Conservation (phyloP, 2,113 vertebrate species). For the Microcebus jonahi region DNA sequence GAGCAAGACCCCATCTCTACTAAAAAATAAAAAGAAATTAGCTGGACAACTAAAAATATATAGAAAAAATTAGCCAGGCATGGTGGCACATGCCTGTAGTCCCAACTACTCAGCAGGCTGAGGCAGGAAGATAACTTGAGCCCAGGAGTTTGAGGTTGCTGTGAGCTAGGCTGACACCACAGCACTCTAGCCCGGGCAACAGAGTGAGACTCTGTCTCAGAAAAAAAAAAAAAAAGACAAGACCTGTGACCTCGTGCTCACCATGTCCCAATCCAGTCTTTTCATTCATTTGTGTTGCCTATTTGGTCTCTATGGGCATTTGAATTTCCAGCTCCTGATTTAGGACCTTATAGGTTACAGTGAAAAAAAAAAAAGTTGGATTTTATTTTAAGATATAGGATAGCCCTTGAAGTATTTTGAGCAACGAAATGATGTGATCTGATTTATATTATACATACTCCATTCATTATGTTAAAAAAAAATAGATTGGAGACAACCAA, state of each 20-base stretch:
- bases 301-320: background rate
- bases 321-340: constrained; percentile 2
- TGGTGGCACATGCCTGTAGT: no score
- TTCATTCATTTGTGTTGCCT: background rate
- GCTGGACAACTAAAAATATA: no score
- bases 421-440: background rate
- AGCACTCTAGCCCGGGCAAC: no score
- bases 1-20: no score
- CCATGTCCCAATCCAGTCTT: background rate
- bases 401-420: constrained; percentile 23
- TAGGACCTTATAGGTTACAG: background rate
- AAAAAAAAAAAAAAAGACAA: background rate
- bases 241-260: background rate
- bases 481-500: background rate
- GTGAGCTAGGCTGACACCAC: no score
- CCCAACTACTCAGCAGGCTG: no score
- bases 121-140: no score
- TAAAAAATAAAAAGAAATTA: no score
- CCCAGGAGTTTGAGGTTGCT: no score
- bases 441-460: background rate
- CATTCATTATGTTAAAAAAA: background rate
- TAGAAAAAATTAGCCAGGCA: no score
- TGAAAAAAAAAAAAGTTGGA: background rate
- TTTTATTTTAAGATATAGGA: constrained; percentile 26
- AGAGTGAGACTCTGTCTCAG: no score